phyloP scores from a whole-genome alignment of 2,888 invertebrate species.

The Epinotia nisella region DNA sequence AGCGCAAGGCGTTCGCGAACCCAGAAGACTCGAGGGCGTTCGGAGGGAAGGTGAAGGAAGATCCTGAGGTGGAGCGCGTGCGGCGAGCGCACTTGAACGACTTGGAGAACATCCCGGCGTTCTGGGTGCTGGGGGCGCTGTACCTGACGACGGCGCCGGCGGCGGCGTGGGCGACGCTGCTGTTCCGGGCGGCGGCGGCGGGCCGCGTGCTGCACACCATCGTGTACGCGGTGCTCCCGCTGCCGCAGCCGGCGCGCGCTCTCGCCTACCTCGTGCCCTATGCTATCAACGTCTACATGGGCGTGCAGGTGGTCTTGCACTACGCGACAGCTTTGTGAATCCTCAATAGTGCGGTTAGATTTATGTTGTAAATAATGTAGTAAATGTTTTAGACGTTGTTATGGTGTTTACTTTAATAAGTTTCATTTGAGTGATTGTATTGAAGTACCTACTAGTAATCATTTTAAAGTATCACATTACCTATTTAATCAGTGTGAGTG shows the following conservation, averaged over 20 bases:
- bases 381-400: background rate
- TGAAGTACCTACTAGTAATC: too few relatives aligned
- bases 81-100: conserved; percentile 88
- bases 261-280: conserved; percentile 65
- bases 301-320: conserved; percentile 62
- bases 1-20: conserved; percentile 44
- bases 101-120: conserved; percentile 88
- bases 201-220: conserved; percentile 86
- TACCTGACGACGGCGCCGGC: conserved; percentile 86
- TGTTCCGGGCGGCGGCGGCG: conserved; percentile 81
- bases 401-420: background rate
- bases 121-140: conserved; percentile 85
- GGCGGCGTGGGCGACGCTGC: conserved; percentile 63
- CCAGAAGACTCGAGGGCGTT: conserved; percentile 54
- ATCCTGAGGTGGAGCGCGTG: conserved; percentile 64
- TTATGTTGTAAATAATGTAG: background rate
- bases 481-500: too few relatives aligned
- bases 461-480: too few relatives aligned
- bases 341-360: background rate
- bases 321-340: conserved; percentile 49
- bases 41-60: conserved; percentile 69
- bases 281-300: conserved; percentile 70
- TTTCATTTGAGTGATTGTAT: too few relatives aligned
- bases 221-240: conserved; percentile 85
- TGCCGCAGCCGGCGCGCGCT: conserved; percentile 84